Evolutionary conservation across 2,888 invertebrate species (phyloP).

Genomic region (Eutolmus rufibarbis): DNA sequence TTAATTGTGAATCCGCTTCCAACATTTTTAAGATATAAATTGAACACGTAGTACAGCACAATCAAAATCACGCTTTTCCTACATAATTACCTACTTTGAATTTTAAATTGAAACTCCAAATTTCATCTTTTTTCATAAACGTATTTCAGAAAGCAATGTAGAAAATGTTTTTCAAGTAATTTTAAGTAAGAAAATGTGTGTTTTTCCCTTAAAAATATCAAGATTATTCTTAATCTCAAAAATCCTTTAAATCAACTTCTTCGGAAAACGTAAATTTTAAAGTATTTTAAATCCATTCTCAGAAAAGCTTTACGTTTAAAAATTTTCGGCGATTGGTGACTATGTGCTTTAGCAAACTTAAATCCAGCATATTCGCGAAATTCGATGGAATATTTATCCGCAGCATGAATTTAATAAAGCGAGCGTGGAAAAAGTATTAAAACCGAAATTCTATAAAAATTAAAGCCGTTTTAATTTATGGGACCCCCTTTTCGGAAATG

Average conservation of each 20-base stretch:
- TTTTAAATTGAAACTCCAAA: too few species aligned
- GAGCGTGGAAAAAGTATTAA: background rate
- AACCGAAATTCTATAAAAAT: background rate
- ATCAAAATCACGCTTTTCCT: too few species aligned
- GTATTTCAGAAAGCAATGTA: too few species aligned
- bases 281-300: background rate
- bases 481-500: background rate
- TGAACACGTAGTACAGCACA: background rate
- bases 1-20: too few species aligned
- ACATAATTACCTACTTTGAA: background rate
- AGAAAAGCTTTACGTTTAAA: background rate
- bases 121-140: too few species aligned
- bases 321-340: background rate
- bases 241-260: background rate
- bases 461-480: conserved; percentile 16
- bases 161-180: too few species aligned
- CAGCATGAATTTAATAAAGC: background rate
- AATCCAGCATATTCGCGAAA: background rate
- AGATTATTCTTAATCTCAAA: background rate
- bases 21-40: too few species aligned
- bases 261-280: background rate
- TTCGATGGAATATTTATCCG: background rate
- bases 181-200: too few species aligned
- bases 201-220: too few species aligned
- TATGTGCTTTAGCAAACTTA: background rate